Percentiles rank a stretch among this genome's conserved stretches.
Evolutionary conservation across 2,888 invertebrate genomes (phyloP).

Genomic region (Eupeodes luniger): DNA sequence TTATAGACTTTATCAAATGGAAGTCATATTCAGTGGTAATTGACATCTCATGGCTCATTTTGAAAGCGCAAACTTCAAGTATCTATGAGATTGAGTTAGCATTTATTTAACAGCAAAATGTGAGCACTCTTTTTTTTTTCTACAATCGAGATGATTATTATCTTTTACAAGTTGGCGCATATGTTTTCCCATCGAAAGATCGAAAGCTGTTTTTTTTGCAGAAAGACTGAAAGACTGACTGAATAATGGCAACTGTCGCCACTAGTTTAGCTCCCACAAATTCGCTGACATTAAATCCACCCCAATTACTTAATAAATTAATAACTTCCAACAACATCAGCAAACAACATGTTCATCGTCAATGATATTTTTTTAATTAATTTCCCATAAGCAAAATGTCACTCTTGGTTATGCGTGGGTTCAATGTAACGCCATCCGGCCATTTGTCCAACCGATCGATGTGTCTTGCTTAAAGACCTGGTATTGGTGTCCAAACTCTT

Average conservation of each 20-base stretch:
- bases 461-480: slow-evolving; percentile 4
- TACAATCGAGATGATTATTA: slow-evolving; percentile 1
- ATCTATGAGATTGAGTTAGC: slow-evolving; percentile 1
- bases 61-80: slow-evolving; percentile 30
- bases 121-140: no score
- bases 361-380: slow-evolving; percentile 63
- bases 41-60: slow-evolving; percentile 46
- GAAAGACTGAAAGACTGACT: neutral
- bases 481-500: neutral
- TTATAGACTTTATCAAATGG: slow-evolving; percentile 30
- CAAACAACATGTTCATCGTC: slow-evolving; percentile 49
- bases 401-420: slow-evolving; percentile 66
- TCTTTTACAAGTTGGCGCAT: neutral
- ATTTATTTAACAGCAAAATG: neutral
- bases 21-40: slow-evolving; percentile 39
- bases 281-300: slow-evolving; percentile 37
- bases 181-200: slow-evolving; percentile 38
- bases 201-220: slow-evolving; percentile 24
- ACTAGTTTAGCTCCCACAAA: slow-evolving; percentile 34
- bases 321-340: slow-evolving; percentile 35
- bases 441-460: slow-evolving; percentile 3
- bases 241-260: slow-evolving; percentile 21
- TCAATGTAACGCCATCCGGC: slow-evolving; percentile 58
- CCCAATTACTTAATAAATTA: slow-evolving; percentile 60
- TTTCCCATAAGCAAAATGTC: slow-evolving; percentile 64